Base-by-base conservation (phyloP, 2,797 vertebrate genomes). In the Pogonophryne albipinna region DNA sequence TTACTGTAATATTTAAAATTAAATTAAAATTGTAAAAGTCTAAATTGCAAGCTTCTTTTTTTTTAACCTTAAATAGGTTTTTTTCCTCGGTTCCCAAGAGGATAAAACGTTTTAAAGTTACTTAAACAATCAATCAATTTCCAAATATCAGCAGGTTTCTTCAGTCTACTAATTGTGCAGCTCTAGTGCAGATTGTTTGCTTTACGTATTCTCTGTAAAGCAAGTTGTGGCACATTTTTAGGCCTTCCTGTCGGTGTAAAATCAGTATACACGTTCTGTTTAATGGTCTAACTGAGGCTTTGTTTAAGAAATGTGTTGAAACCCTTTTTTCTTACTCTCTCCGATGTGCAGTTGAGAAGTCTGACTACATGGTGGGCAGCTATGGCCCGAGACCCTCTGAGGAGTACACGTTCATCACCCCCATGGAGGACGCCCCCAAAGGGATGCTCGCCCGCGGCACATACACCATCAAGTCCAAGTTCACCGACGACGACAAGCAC, bases 281-380 rank as follows among this genome's bases (percentile, higher is more conserved):
- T 38, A 7, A 13, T 16, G 13, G 42, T 44, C 7, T 2, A 34
- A 27, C 20, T 34, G 10, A 58, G 6, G 19, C 34, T 38, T 38
- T 8, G 34, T 38, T 38, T 38, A 38, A 16, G 13, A 5, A 50
- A 59, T 14, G 2, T 1, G 58, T 17, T 56, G 1, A 57, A 63
- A 23, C 1, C 42, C 15, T 5, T 1, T 44, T 23, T 42, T 31
- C 10, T 31, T 20, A 31, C 12, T 4, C 14, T 27, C 31, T 71
- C 47, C 65, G 0, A 62, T 4, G 6, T 45, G 0, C 59, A 96
- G 95, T 96, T 6, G 95, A 95, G 86, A 95, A 94, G 78, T 92
- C 97, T 0, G 95, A 96, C 27, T 99, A 98, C 93, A 99, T 99
- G 98, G 98, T 99, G 38, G 98, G 98, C 71, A 99, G 98, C 94